Evolutionary conservation across 2,113 vertebrate genomes (phyloP), one percentile per base, ranked within the genome.

Genomic region (Pyxicephalus adspersus): DNA sequence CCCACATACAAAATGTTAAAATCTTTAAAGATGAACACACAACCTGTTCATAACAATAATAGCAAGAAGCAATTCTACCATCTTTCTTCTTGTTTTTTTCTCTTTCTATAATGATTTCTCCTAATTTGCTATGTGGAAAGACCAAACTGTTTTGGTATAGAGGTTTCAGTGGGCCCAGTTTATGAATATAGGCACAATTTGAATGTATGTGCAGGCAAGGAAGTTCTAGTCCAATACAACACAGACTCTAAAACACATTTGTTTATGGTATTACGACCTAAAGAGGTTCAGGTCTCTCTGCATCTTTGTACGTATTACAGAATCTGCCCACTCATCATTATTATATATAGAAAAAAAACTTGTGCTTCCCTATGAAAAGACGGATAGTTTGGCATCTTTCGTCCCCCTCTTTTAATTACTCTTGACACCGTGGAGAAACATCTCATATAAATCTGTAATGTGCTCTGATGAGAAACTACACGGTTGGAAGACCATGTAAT

Each of bases 401-500:
- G 93, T 89, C 90, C 93, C 94, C 94, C 94, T 90, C 93, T 96
- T 97, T 95, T 98, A 98, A 98, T 98, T 96, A 96, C 94, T 97
- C 94, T 93, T 98, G 98, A 99, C 98, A 98, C 96, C 95, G 95
- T 97, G 95, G 96, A 98, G 96, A 98, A 98, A 96, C 95, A 96
- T 98, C 97, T 98, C 97, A 98, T 98, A 98, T 97, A 96, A 96
- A 97, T 98, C 96, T 97, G 96, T 98, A 99, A 99, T 98, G 95
- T 94, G 95, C 93, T 93, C 96, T 98, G 97, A 98, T 99, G 97
- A 98, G 97, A 98, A 95, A 98, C 96, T 97, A 95, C 97, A 98
- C 93, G 96, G 94, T 96, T 98, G 97, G 95, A 99, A 95, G 96
- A 97, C 96, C 97, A 96, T 98, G 98, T 99, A 98, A 99, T 99